phyloP scores from a whole-genome alignment of 2,888 invertebrate genomes.

The Spisula solida region DNA sequence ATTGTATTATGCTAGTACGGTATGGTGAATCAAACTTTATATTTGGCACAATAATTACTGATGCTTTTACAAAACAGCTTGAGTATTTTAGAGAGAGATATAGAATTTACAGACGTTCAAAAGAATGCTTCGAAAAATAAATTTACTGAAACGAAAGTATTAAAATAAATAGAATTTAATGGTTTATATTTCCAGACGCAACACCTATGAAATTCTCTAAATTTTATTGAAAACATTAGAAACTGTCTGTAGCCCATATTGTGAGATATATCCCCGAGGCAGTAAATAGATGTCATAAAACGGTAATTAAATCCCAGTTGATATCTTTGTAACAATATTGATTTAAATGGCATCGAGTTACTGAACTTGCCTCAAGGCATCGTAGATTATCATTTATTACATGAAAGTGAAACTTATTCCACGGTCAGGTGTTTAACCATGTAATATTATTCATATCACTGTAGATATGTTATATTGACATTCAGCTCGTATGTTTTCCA shows the following conservation, averaged over 20 bases:
- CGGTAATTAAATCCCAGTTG: neutral
- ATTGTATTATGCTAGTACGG: no score
- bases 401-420: neutral
- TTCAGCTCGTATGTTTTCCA: neutral
- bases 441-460: neutral
- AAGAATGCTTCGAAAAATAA: no score
- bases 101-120: no score
- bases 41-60: no score
- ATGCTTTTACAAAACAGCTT: no score
- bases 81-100: no score
- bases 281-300: neutral
- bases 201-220: neutral
- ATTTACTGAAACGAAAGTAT: no score
- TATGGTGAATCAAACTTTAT: no score
- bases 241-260: neutral
- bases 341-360: slow-evolving; percentile 1
- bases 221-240: neutral
- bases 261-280: neutral
- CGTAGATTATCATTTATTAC: slow-evolving; percentile 15
- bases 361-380: neutral
- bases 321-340: slow-evolving; percentile 8
- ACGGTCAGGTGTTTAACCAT: slow-evolving; percentile 13
- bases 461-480: neutral
- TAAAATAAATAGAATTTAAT: no score
- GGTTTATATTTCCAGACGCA: no score